Conservation (phyloP, 2,797 vertebrate species). For the Rhinatrema bivittatum region DNA sequence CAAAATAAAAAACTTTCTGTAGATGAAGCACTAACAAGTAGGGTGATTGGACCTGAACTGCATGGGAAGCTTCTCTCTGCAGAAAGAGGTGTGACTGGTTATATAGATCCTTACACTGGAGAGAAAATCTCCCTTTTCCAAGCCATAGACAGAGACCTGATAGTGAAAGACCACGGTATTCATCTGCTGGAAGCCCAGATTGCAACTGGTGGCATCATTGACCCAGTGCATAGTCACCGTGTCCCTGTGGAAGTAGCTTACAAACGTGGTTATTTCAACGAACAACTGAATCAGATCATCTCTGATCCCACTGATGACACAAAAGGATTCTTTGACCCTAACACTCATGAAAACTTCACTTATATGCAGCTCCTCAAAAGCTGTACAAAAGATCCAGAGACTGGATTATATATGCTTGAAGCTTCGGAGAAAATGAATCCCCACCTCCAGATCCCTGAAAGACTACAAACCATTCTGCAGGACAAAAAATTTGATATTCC, state of each 20-base stretch:
- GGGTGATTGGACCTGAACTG: constrained; percentile 45
- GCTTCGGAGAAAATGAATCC: neutral
- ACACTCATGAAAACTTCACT: constrained; percentile 52
- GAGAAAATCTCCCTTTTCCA: constrained; percentile 66
- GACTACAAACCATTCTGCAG: constrained; percentile 10
- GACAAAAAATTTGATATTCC: neutral
- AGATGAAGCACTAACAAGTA: constrained; percentile 52
- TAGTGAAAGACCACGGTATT: constrained; percentile 58
- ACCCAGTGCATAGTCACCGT: constrained; percentile 56
- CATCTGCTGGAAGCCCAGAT: constrained; percentile 68
- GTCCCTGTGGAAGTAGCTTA: constrained; percentile 60
- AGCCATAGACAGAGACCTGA: constrained; percentile 57
- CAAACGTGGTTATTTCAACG: constrained; percentile 64
- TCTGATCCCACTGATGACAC: constrained; percentile 60
- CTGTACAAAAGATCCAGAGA: constrained; percentile 4
- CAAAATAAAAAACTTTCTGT: constrained; percentile 51
- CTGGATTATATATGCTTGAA: constrained; percentile 9
- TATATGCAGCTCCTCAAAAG: constrained; percentile 9
- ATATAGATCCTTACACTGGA: constrained; percentile 62
- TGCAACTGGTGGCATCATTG: constrained; percentile 67
- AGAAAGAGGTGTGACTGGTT: constrained; percentile 65
- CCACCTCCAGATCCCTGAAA: neutral
- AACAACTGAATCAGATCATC: constrained; percentile 56
- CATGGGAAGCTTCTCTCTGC: constrained; percentile 62
- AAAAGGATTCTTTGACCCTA: constrained; percentile 67